Base-by-base conservation (phyloP, 2,113 vertebrate genomes). In the Clupea harengus region DNA sequence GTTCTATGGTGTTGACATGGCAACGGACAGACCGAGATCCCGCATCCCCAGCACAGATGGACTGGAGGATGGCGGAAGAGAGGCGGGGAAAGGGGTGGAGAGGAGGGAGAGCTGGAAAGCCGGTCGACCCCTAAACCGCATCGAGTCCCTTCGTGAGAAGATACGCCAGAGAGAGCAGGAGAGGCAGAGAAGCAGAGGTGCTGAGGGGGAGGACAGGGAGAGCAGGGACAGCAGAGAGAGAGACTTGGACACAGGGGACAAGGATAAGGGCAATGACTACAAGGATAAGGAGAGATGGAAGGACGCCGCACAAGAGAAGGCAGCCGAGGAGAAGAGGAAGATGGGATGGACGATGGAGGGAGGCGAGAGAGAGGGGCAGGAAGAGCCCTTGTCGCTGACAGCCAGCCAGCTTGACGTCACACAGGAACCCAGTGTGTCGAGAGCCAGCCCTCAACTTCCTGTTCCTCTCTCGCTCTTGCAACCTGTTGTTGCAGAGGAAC, bases 361-460 rank as follows among this genome's bases (percentile, higher is more conserved):
- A 91, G 85, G 89, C 82, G 50, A 49, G 72, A 45, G 45, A 6
- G 13, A 50, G 83, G 84, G 85, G 86, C 93, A 94, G 94, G 91
- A 91, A 92, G 75, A 92, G 47, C 84, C 90, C 90, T 85, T 83
- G 81, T 47, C n/a, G 2, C 89, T 91, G 89, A 86, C 93, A 88
- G 64, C 88, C 87, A 88, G 81, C 39, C 47, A 50, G 0, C 84
- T 89, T 91, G 89, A 94, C 93, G 92, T 94, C 93, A 93, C 45
- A 32, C 91, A 89, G 94, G 95, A 95, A 94, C 92, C 91, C 44
- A 18, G 81, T 39, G 18, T 90, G 90, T 89, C 92, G 85, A 93
- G 92, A 93, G 91, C 89, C 89, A 89, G 88, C 93, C 91, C 91
- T 89, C 93, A 92, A 67, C 93, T 95, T 96, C 95, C 95, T 95